Base-by-base conservation (phyloP, 2,888 invertebrate genomes). In the Clistopyga incitator region DNA sequence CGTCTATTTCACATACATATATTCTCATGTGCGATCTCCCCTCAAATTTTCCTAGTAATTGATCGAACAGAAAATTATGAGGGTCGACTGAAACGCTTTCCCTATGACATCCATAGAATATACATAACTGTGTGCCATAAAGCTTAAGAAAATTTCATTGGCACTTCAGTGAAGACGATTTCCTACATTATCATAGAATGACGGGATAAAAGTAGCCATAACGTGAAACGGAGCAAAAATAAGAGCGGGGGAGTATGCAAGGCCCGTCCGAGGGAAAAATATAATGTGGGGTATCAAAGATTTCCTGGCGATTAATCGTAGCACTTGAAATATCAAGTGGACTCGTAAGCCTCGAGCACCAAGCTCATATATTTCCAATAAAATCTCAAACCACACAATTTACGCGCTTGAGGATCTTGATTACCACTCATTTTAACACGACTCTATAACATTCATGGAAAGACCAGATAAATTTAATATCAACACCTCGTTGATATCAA, bases 211-310 rank as follows among this genome's bases (percentile, higher is more conserved):
- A 61, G n/a, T 42, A 10, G 75, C 52, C 47, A 18, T 77, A 68
- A 68, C 29, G 29, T 50, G 6, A 77, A 68, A 77, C 65, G 54
- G 65, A 67, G 56, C 56, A 67, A 42, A 15, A 77, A 29, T 77
- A 67, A 77, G 61, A 34, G 61, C 50, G 13, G 34, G 34, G 15
- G 18, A 3, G 50, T 50, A 50, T 50, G n/a, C 6, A 50, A 50
- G 18, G 6, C 6, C 8, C n/a, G 25, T 52, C 18, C n/a, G 18
- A 61, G 61, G 13, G 20, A 20, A 25, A 29, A 29, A 38, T 38
- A 10, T 29, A 13, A 34, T 29, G 23, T 20, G 25, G 18, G 13
- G 15, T 20, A 29, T 13, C 45, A 13, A 29, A 29, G 54, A 25
- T 56, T 52, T 50, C 8, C 15, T 18, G 38, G 11, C 15, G 15